These are phyloP conservation scores for Meloe dianella DNA, from an alignment of 2,888 invertebrate species.

Conservation along the genomic window DNA sequence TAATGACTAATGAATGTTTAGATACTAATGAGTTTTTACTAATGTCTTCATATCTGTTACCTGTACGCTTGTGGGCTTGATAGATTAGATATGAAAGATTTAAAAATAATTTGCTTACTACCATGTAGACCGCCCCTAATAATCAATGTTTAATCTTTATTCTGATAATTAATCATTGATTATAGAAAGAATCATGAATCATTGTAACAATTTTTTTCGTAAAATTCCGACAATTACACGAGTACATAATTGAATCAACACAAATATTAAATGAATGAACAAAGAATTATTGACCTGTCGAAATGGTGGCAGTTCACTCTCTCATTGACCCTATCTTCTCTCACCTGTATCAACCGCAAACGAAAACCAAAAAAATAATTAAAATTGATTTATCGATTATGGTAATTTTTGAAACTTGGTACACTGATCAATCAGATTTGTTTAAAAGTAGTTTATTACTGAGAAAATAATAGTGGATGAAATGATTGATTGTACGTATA, in stretches of 20 bases:
- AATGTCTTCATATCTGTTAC: conserved; percentile 50
- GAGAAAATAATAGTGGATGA: conserved; percentile 29
- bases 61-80: conserved; percentile 31
- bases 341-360: not conserved
- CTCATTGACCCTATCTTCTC: not conserved
- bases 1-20: conserved; percentile 47
- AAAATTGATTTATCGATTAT: conserved; percentile 1
- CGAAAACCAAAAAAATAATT: not conserved
- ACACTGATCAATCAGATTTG: not conserved
- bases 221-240: too few relatives aligned
- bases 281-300: not conserved
- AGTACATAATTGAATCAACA: too few relatives aligned
- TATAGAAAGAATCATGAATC: too few relatives aligned
- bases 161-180: not conserved
- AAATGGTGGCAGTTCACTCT: not conserved
- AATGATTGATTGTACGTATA: conserved; percentile 28
- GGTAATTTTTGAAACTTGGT: not conserved
- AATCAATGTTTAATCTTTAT: not conserved
- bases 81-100: conserved; percentile 26
- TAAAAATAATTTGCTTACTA: conserved; percentile 34
- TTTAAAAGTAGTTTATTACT: conserved; percentile 31
- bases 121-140: conserved; percentile 29
- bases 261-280: not conserved
- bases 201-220: too few relatives aligned
- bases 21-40: conserved; percentile 50